Percentiles rank a stretch among this genome's conserved stretches.
Evolutionary conservation across 2,888 invertebrate species (phyloP).

Genomic region (Coleophora deauratella): DNA sequence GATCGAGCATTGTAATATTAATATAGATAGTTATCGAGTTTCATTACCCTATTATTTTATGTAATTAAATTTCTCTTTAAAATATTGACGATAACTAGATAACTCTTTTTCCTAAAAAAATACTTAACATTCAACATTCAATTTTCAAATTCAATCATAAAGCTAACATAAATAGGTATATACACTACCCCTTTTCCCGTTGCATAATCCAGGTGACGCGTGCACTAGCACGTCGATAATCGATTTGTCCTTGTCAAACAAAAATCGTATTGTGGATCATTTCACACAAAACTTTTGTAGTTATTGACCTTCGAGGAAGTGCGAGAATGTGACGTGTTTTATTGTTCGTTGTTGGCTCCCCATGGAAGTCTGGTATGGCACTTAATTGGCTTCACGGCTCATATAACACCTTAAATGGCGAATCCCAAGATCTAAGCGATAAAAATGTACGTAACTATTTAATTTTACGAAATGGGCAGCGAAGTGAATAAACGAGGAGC

Average conservation of each 20-base stretch:
- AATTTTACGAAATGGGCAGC: too few species aligned
- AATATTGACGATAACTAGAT: too few species aligned
- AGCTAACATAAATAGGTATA: conserved; percentile 11
- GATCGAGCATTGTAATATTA: conserved; percentile 18
- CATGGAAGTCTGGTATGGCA: conserved; percentile 10
- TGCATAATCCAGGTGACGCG: conserved; percentile 8
- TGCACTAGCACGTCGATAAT: neutral
- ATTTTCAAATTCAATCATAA: too few species aligned
- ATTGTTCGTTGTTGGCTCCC: conserved; percentile 6
- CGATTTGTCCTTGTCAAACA: neutral
- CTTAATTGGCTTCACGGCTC: conserved; percentile 15
- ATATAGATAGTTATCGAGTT: too few species aligned
- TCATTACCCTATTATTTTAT: too few species aligned
- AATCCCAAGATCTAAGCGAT: neutral
- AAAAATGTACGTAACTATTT: too few species aligned
- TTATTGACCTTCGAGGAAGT: conserved; percentile 14
- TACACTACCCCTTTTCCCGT: conserved; percentile 16
- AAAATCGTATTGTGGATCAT: neutral
- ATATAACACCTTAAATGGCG: conserved; percentile 11
- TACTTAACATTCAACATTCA: too few species aligned
- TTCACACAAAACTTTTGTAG: conserved; percentile 2
- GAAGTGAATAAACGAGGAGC: too few species aligned
- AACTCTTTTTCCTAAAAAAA: too few species aligned
- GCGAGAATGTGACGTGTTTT: conserved; percentile 10
- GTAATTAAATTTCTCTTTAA: too few species aligned